Evolutionary conservation across 2,797 vertebrate species (phyloP).

Genomic region (Harpagifer antarcticus): DNA sequence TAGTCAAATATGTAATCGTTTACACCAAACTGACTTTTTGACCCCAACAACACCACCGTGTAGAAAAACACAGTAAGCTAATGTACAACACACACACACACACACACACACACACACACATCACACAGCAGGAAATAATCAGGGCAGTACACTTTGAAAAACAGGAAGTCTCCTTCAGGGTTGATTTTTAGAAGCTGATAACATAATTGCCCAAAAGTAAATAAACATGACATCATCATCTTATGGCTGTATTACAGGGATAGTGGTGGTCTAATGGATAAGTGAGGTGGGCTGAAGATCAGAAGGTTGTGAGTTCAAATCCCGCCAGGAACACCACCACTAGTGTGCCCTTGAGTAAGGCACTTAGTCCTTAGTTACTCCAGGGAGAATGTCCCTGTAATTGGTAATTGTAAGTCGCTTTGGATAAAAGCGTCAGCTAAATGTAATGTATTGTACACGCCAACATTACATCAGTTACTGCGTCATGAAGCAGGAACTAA

Average conservation of each 20-base stretch:
- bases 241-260: too few relatives aligned
- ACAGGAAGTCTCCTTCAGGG: constrained; percentile 72
- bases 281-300: too few relatives aligned
- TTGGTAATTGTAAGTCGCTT: too few relatives aligned
- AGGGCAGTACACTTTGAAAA: constrained; percentile 59
- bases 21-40: constrained; percentile 4
- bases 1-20: background rate
- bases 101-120: constrained; percentile 20
- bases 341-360: too few relatives aligned
- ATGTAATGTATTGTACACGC: background rate
- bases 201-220: constrained; percentile 34
- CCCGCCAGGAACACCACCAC: too few relatives aligned
- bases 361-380: too few relatives aligned
- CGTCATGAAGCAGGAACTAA: background rate
- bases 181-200: constrained; percentile 46
- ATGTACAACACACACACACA: constrained; percentile 26
- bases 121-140: constrained; percentile 60
- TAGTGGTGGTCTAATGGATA: too few relatives aligned
- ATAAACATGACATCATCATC: constrained; percentile 11
- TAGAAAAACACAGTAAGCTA: constrained; percentile 15
- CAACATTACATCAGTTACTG: background rate
- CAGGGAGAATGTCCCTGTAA: too few relatives aligned
- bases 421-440: too few relatives aligned
- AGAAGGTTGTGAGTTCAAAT: too few relatives aligned
- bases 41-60: constrained; percentile 11